phyloP scores from a whole-genome alignment of 2,888 invertebrate genomes.

The Dysmachus trigonus region DNA sequence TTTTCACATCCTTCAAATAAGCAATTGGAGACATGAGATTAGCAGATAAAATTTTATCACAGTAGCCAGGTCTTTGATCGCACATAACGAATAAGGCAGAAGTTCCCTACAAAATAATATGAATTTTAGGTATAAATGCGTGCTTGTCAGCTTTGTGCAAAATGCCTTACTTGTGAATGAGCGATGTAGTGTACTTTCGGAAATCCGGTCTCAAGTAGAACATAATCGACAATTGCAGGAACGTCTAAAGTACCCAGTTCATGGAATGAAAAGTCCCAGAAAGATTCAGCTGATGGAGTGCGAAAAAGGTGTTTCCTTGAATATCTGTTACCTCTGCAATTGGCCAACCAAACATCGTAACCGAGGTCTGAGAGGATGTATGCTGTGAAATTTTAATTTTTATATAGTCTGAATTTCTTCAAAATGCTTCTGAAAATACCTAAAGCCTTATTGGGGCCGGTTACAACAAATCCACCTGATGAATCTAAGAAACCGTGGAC shows the following conservation, averaged over 20 bases:
- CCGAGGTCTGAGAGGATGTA: slow-evolving; percentile 51
- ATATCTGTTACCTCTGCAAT: slow-evolving; percentile 52
- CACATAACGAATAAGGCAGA: slow-evolving; percentile 59
- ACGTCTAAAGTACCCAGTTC: slow-evolving; percentile 68
- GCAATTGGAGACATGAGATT: slow-evolving; percentile 61
- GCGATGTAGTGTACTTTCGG: slow-evolving; percentile 66
- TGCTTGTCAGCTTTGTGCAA: not conserved
- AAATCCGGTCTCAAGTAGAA: slow-evolving; percentile 59
- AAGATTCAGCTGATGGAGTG: slow-evolving; percentile 26
- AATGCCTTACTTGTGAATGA: slow-evolving; percentile 65
- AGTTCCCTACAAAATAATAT: slow-evolving; percentile 61
- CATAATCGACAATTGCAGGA: slow-evolving; percentile 67
- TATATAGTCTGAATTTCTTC: not conserved
- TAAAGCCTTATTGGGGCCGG: slow-evolving; percentile 68
- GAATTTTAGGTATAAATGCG: slow-evolving; percentile 59
- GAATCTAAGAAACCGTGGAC: slow-evolving; percentile 75
- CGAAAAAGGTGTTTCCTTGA: slow-evolving; percentile 48
- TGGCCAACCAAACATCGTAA: slow-evolving; percentile 54
- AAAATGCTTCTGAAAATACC: slow-evolving; percentile 53
- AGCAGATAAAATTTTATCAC: slow-evolving; percentile 59
- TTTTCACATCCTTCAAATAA: slow-evolving; percentile 53
- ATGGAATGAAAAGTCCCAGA: slow-evolving; percentile 62
- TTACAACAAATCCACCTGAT: slow-evolving; percentile 74
- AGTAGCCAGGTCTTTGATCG: slow-evolving; percentile 60
- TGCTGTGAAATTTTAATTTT: slow-evolving; percentile 34